Base-by-base conservation (phyloP, 2,888 invertebrate genomes). In the Trisateles emortualis region DNA sequence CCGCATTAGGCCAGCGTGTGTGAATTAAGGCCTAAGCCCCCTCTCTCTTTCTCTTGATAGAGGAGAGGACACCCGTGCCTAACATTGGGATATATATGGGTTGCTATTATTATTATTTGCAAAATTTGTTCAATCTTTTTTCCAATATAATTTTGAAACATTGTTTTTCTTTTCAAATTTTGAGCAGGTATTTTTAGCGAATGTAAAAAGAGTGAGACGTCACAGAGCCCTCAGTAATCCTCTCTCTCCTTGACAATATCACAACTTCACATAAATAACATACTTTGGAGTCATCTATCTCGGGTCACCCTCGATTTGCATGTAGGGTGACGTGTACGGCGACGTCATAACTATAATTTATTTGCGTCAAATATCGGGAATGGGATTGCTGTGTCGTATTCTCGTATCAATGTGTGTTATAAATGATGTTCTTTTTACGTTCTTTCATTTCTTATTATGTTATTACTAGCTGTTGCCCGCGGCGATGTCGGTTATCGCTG, bases 301-400 rank as follows among this genome's bases (percentile, higher is more conserved):
- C n/a, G 66, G 64, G 70, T 68, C 60, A 68, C 71, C 70, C 64
- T 42, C 54, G 54, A 71, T 70, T 68, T 70, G 72, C 72, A 68
- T 70, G 53, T 54, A 16, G 48, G 44, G 44, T 48, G 33, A 44
- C 24, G 44, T 35, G 24, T 24, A n/a, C 30, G 41, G 35, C 19
- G 47, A 52, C 42, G 14, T 52, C 46, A 43, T 70, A 72, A 70
- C 68, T 49, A 68, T 72, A 57, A 72, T 72, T 58, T 72, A 72
- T 72, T 68, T 61, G 53, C 59, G 68, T 65, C 71, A 71, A 68
- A 61, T 67, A 71, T 71, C 56, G 59, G 56, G 61, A 55, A 68
- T 65, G 71, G 68, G 51, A 68, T 71, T 59, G 57, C 63, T 47
- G 35, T 68, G 68, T 64, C 47, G 48, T 50, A 44, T 64, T 61